phyloP scores from a whole-genome alignment of 1,140 invertebrate genomes.

The Apis laboriosa region DNA sequence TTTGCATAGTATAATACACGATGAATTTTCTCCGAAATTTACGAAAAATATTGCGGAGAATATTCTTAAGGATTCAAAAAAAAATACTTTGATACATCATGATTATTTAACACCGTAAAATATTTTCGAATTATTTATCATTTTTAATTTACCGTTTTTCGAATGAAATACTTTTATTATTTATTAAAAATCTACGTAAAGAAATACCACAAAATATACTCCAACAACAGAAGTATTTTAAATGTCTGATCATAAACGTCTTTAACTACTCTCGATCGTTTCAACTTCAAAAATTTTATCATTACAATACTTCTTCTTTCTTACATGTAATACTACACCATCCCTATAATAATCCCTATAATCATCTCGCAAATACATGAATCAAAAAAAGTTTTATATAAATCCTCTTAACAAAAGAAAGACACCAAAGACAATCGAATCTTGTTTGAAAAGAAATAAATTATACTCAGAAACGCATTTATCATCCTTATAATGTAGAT shows the following conservation, averaged over 20 bases:
- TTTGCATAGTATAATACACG: not conserved
- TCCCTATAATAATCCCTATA: too few relatives aligned
- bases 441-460: not conserved
- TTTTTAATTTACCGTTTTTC: not conserved
- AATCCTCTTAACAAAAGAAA: not conserved
- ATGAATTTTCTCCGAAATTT: constrained; percentile 25
- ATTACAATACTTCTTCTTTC: not conserved
- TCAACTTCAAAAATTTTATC: not conserved
- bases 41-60: not conserved
- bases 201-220: not conserved
- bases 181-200: too few relatives aligned
- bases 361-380: not conserved
- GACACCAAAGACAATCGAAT: too few relatives aligned
- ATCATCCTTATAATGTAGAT: not conserved
- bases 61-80: not conserved
- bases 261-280: not conserved
- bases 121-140: not conserved
- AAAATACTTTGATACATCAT: not conserved
- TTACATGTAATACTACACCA: not conserved
- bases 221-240: not conserved
- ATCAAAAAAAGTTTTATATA: not conserved
- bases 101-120: not conserved
- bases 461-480: constrained; percentile 21
- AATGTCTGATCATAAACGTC: not conserved
- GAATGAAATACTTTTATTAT: too few relatives aligned